phyloP scores from a whole-genome alignment of 2,113 vertebrate species.

The Pterocles orientalis region DNA sequence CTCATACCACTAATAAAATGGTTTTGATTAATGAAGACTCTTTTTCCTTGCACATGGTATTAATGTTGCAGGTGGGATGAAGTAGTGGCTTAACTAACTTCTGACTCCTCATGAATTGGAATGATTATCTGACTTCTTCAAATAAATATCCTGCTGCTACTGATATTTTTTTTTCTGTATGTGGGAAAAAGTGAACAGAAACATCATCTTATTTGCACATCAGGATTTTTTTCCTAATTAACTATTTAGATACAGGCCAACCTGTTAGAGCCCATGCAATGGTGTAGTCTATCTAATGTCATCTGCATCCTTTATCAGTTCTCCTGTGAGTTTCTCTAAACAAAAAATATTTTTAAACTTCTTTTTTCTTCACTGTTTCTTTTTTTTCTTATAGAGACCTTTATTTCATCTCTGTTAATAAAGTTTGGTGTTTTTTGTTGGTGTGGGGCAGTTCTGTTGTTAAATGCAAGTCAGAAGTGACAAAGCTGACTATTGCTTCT shows the following conservation, averaged over 20 bases:
- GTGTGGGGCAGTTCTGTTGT: background rate
- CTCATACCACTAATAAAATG: background rate
- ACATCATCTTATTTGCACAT: background rate
- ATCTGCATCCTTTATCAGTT: background rate
- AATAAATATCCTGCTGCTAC: background rate
- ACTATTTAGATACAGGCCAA: background rate
- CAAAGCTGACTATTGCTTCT: background rate
- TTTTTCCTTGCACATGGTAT: background rate
- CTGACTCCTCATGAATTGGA: background rate
- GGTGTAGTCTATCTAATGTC: background rate
- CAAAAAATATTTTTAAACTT: background rate
- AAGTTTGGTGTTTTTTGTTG: background rate
- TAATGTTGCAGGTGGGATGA: background rate
- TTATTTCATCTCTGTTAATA: background rate
- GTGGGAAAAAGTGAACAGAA: background rate
- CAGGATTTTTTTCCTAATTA: background rate
- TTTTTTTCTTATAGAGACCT: constrained; percentile 5
- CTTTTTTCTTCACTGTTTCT: background rate
- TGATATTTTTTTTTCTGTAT: too few species aligned
- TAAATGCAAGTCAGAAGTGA: background rate
- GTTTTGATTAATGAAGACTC: background rate
- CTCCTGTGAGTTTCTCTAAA: background rate
- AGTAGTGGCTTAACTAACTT: background rate
- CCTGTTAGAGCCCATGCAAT: background rate
- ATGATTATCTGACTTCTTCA: background rate